phyloP scores from a whole-genome alignment of 2,797 vertebrate species.

The Leptatherina wallacei region DNA sequence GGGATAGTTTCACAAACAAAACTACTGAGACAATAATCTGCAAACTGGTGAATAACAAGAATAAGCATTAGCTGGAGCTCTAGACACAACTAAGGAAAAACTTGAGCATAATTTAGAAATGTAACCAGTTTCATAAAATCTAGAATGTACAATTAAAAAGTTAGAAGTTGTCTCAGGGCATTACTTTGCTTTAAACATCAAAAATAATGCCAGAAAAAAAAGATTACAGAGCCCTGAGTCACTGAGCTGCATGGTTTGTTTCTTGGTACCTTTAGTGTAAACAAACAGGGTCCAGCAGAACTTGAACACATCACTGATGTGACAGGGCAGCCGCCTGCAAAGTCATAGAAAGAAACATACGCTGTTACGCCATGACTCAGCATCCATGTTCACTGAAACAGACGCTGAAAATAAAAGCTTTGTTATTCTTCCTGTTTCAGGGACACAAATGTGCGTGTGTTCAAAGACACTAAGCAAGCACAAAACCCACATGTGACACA shows the following conservation, averaged over 20 bases:
- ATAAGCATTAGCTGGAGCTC: background rate
- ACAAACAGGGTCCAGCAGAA: conserved; percentile 99
- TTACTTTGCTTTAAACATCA: background rate
- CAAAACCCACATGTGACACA: no score
- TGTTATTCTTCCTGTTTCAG: no score
- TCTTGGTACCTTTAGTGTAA: conserved; percentile 91
- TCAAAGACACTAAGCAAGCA: no score
- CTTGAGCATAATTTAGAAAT: background rate
- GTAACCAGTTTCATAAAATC: background rate
- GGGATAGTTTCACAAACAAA: background rate
- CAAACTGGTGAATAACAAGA: no score
- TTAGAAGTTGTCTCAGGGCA: background rate
- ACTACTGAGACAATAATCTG: background rate
- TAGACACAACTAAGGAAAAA: background rate
- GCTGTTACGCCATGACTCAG: background rate
- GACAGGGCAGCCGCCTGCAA: conserved; percentile 89
- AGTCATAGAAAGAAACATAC: conserved; percentile 15
- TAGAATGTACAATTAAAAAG: background rate
- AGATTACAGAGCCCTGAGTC: background rate
- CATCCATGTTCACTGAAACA: conserved; percentile 1
- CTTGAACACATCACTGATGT: conserved; percentile 92
- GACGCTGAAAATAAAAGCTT: background rate
- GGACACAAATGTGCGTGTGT: no score
- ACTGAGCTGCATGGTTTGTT: background rate
- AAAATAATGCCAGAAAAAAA: background rate